Percentiles rank a stretch among this genome's conserved stretches.
phyloP scores from a whole-genome alignment of 2,888 invertebrate species.

The Caradrina kadenii region DNA sequence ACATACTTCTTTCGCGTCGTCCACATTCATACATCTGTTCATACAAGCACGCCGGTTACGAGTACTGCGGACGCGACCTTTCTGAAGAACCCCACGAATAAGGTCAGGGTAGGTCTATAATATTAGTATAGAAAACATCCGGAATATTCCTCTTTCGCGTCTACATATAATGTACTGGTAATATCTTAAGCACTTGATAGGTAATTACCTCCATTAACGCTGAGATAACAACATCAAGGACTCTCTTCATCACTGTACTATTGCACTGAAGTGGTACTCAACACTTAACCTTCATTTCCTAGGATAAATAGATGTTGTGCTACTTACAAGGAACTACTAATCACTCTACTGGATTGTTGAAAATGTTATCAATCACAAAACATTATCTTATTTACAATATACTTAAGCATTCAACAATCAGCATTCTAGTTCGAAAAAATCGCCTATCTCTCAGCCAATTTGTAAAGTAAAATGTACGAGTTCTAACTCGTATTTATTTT shows the following conservation, averaged over 20 bases:
- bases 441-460: no score
- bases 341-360: conserved; percentile 1
- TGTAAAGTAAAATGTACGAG: no score
- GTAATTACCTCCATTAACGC: conserved; percentile 38
- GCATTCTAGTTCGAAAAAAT: no score
- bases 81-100: no score
- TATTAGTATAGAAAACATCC: conserved; percentile 11
- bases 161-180: neutral
- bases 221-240: conserved; percentile 29
- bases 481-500: no score
- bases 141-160: conserved; percentile 11
- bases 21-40: no score
- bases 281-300: conserved; percentile 2
- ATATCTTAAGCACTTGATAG: conserved; percentile 18
- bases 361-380: conserved; percentile 1
- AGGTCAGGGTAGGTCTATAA: no score
- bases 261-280: conserved; percentile 40
- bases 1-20: no score
- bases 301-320: conserved; percentile 3
- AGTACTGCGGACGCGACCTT: no score
- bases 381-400: no score
- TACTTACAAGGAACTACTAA: neutral
- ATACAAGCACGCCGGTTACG: no score
- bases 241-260: conserved; percentile 19
- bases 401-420: no score